phyloP scores from a whole-genome alignment of 2,888 invertebrate species.

The Mactromeris polynyma region DNA sequence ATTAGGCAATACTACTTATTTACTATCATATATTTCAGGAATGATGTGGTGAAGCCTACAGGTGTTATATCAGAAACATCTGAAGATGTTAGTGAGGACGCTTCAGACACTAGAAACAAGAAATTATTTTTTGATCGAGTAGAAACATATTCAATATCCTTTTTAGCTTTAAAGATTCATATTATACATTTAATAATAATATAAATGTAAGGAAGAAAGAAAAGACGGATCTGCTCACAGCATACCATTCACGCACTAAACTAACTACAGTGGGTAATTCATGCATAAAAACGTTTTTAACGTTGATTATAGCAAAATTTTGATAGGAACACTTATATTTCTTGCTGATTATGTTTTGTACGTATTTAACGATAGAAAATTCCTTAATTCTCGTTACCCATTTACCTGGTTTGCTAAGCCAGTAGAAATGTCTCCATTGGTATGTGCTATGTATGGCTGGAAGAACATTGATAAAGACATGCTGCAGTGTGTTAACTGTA shows the following conservation, averaged over 20 bases:
- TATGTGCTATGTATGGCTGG: slow-evolving; percentile 86
- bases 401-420: slow-evolving; percentile 85
- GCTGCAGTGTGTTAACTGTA: slow-evolving; percentile 83
- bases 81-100: background rate
- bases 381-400: slow-evolving; percentile 71
- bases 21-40: background rate
- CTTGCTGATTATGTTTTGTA: no score
- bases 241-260: background rate
- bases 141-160: slow-evolving; percentile 82
- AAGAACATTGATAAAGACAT: slow-evolving; percentile 82
- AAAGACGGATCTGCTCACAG: background rate
- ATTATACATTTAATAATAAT: background rate
- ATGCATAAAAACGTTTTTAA: background rate
- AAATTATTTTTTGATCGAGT: slow-evolving; percentile 77
- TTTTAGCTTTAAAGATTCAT: slow-evolving; percentile 26
- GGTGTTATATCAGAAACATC: background rate
- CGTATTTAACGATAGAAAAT: background rate
- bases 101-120: slow-evolving; percentile 65
- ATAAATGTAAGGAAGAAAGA: background rate
- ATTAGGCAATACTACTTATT: background rate
- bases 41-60: background rate
- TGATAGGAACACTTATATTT: no score
- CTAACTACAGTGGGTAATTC: background rate
- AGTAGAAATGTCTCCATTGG: slow-evolving; percentile 79
- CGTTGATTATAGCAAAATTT: background rate